Evolutionary conservation across 2,888 invertebrate species (phyloP).

Genomic region (Latheticus oryzae): DNA sequence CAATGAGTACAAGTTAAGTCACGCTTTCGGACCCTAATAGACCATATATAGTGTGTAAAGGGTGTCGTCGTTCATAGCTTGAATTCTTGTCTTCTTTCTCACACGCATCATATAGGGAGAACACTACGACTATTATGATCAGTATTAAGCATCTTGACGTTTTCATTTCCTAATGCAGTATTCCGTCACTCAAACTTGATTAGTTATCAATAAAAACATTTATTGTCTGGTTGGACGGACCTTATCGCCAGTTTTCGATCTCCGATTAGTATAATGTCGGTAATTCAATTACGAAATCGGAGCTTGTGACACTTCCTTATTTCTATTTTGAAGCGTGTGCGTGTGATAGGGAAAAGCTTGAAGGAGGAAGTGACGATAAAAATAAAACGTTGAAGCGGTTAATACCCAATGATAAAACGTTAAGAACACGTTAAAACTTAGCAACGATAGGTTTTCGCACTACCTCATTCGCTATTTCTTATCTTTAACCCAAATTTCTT

Average conservation of each 20-base stretch:
- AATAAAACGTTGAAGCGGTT: neutral
- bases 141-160: conserved; percentile 38
- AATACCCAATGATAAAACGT: neutral
- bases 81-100: neutral
- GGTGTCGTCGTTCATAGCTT: no score
- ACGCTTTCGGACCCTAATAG: conserved; percentile 6
- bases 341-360: neutral
- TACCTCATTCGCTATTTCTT: no score
- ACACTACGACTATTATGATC: conserved; percentile 33
- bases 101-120: conserved; percentile 16
- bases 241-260: conserved; percentile 13
- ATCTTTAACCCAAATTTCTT: no score
- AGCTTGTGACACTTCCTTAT: conserved; percentile 19
- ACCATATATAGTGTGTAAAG: conserved; percentile 8
- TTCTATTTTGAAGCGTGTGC: conserved; percentile 6
- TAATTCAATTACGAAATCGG: conserved; percentile 23
- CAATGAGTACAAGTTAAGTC: conserved; percentile 31
- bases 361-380: conserved; percentile 4
- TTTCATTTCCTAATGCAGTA: conserved; percentile 36
- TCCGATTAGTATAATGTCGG: conserved; percentile 12
- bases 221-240: conserved; percentile 14
- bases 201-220: conserved; percentile 40
- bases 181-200: conserved; percentile 38
- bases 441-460: no score
- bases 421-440: conserved; percentile 4